A percentile compares a stretch with the other conserved stretches of the same genome.
phyloP scores from a whole-genome alignment of 2,113 vertebrate species.

The Furnarius figulus region DNA sequence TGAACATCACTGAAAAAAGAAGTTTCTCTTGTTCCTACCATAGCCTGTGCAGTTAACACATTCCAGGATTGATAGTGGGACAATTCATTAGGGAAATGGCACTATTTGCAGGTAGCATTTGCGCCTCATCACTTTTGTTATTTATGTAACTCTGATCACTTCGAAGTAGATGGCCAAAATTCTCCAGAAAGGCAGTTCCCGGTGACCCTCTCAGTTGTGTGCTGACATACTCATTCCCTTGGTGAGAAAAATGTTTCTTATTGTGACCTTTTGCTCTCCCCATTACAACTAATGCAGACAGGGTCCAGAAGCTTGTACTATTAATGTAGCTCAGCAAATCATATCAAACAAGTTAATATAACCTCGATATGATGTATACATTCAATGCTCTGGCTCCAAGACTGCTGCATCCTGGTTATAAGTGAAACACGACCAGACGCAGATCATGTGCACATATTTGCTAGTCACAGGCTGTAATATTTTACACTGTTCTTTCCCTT shows the following conservation, averaged over 20 bases:
- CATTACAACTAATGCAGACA: neutral
- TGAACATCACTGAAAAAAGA: neutral
- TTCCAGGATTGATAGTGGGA: neutral
- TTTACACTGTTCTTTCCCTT: neutral
- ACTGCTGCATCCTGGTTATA: neutral
- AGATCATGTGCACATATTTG: neutral
- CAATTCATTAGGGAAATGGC: neutral
- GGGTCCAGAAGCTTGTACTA: neutral
- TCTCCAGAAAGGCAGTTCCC: neutral
- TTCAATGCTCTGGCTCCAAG: neutral
- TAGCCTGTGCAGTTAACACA: neutral
- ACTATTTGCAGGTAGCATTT: neutral
- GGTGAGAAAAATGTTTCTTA: neutral
- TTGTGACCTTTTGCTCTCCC: neutral
- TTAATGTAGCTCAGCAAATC: neutral
- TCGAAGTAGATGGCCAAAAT: neutral
- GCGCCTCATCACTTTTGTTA: neutral
- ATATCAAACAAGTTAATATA: neutral
- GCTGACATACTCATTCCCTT: neutral
- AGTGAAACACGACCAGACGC: neutral
- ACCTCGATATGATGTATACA: neutral
- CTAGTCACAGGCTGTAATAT: neutral
- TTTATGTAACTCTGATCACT: neutral
- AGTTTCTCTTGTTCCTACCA: conserved; percentile 6
- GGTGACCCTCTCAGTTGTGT: neutral